phyloP scores from a whole-genome alignment of 2,888 invertebrate genomes.

The Cacoxenus indagator region DNA sequence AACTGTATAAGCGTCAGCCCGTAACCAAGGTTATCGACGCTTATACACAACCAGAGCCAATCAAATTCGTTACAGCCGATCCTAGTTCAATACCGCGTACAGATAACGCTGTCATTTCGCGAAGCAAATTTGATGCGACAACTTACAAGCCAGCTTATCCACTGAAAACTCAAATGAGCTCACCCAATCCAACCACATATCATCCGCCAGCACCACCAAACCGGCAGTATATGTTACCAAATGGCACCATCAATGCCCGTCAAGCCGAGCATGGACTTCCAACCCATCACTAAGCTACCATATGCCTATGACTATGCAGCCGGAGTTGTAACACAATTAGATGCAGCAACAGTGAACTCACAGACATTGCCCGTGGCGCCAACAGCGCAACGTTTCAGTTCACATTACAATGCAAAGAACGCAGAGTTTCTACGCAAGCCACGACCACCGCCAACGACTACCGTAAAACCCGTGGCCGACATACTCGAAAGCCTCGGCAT shows the following conservation, averaged over 20 bases:
- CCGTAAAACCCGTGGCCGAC: slow-evolving; percentile 61
- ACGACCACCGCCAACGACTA: slow-evolving; percentile 40
- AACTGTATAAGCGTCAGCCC: slow-evolving; percentile 68
- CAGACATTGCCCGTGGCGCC: neutral
- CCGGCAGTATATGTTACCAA: no score
- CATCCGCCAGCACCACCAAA: slow-evolving; percentile 58
- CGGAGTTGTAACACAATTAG: neutral
- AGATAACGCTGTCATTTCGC: slow-evolving; percentile 35
- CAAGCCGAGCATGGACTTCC: slow-evolving; percentile 46
- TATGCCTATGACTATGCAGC: slow-evolving; percentile 24
- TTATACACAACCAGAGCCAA: slow-evolving; percentile 61
- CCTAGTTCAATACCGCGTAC: slow-evolving; percentile 52
- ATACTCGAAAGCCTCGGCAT: slow-evolving; percentile 64
- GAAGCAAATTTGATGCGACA: slow-evolving; percentile 68
- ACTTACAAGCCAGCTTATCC: slow-evolving; percentile 72
- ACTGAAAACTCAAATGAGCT: slow-evolving; percentile 39
- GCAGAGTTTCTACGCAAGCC: slow-evolving; percentile 57
- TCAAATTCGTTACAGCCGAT: slow-evolving; percentile 63
- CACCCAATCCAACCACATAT: slow-evolving; percentile 59
- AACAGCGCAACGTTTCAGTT: slow-evolving; percentile 64
- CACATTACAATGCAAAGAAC: slow-evolving; percentile 71
- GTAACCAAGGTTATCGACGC: slow-evolving; percentile 68
- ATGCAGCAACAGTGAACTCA: neutral
- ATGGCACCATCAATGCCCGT: slow-evolving; percentile 43
- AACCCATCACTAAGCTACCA: slow-evolving; percentile 44